A percentile compares a stretch with the other conserved stretches of the same genome.
These are phyloP conservation scores for Trachelus troglodyta DNA, from an alignment of 2,888 invertebrate species.

Conservation along the genomic window DNA sequence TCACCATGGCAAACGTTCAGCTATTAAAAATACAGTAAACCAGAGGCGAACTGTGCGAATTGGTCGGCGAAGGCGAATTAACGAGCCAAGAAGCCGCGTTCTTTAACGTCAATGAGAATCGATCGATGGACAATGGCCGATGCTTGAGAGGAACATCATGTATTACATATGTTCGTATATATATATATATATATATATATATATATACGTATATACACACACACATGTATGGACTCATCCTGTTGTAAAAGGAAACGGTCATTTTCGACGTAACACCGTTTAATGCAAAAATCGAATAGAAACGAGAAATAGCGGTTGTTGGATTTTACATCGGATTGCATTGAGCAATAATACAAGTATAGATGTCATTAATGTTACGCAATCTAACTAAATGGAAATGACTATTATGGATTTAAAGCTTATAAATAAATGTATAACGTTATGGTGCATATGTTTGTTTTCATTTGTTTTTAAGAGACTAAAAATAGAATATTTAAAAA, in stretches of 20 bases:
- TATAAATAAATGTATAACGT: not conserved
- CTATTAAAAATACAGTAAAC: constrained; percentile 7
- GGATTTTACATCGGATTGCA: not conserved
- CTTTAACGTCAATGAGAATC: not conserved
- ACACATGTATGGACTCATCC: not conserved
- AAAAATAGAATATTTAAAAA: not conserved
- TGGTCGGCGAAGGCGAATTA: not conserved
- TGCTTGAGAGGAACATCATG: not conserved
- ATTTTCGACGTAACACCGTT: not conserved
- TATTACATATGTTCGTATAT: not conserved
- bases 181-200: not conserved
- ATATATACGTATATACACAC: no score
- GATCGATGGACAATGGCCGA: not conserved
- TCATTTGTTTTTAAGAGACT: not conserved
- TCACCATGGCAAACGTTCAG: constrained; percentile 5
- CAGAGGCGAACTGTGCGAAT: not conserved
- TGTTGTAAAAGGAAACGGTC: not conserved
- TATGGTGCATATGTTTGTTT: not conserved
- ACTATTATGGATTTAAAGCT: not conserved
- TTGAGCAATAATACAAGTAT: not conserved
- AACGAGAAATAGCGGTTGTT: not conserved
- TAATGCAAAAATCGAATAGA: not conserved
- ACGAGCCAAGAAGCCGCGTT: not conserved
- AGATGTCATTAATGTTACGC: not conserved
- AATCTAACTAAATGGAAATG: not conserved